A percentile compares a stretch with the other conserved stretches of the same genome.
Conservation (phyloP, 1,140 invertebrate species). For the Lycorma delicatula region DNA sequence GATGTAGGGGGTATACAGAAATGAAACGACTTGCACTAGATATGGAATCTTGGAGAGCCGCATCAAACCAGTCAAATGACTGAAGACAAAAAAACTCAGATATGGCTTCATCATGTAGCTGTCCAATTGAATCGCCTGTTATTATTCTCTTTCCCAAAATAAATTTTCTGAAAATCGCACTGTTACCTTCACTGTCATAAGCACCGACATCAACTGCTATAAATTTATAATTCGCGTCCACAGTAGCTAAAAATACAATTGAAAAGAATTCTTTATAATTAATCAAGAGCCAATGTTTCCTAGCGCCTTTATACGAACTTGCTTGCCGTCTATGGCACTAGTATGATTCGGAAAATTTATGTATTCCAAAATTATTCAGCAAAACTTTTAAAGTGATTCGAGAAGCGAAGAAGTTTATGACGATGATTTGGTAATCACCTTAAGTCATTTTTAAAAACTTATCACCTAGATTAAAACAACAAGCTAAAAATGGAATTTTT, state of each 20-base stretch:
- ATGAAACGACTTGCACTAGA: no score
- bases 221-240: not conserved
- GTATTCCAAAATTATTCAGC: not conserved
- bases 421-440: no score
- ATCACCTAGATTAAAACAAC: no score
- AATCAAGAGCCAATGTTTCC: not conserved
- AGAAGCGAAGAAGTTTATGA: no score
- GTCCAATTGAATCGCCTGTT: not conserved
- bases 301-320: not conserved
- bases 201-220: not conserved
- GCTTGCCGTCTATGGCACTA: not conserved
- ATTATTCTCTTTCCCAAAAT: not conserved
- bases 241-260: not conserved
- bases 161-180: not conserved
- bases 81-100: no score
- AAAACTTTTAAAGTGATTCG: not conserved
- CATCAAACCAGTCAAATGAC: no score
- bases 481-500: no score
- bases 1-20: no score
- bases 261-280: not conserved
- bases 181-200: not conserved
- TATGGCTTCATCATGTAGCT: conserved; percentile 35
- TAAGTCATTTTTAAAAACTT: no score
- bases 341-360: not conserved
- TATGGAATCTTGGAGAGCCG: no score